Evolutionary conservation across 2,113 vertebrate species (phyloP).

Genomic region (Gallinago jamesoni): DNA sequence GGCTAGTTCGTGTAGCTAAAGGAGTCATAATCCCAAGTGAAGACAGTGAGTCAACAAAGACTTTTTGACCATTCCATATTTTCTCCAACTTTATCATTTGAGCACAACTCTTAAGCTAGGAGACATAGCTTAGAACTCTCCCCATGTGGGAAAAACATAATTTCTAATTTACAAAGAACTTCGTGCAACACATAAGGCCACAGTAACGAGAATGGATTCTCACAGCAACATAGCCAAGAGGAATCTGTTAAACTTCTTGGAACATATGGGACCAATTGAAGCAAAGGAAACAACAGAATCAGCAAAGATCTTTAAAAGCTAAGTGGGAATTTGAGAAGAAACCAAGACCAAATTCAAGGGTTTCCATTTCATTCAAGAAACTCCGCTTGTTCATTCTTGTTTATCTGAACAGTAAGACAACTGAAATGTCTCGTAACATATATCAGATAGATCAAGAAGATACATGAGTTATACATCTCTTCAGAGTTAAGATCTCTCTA

Average conservation of each 20-base stretch:
- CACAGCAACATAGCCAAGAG: not conserved
- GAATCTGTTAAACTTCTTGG: not conserved
- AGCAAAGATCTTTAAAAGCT: not conserved
- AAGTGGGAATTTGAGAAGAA: not conserved
- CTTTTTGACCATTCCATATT: not conserved
- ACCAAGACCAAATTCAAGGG: not conserved
- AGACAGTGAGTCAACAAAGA: not conserved
- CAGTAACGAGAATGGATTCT: not conserved
- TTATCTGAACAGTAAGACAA: not conserved
- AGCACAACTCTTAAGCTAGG: not conserved
- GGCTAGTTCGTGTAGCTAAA: not conserved
- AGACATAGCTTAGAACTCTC: not conserved
- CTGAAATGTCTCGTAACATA: not conserved
- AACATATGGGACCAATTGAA: not conserved
- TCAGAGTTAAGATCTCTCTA: not conserved
- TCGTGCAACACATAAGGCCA: not conserved
- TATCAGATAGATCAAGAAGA: not conserved
- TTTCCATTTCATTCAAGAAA: not conserved
- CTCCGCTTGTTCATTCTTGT: not conserved
- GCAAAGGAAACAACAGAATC: not conserved
- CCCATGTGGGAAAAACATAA: not conserved
- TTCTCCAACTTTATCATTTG: not conserved
- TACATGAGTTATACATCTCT: not conserved
- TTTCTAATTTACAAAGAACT: not conserved
- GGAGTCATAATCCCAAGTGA: not conserved